Evolutionary conservation across 2,113 vertebrate genomes (phyloP).

Genomic region (Ctenodactylus gundi): DNA sequence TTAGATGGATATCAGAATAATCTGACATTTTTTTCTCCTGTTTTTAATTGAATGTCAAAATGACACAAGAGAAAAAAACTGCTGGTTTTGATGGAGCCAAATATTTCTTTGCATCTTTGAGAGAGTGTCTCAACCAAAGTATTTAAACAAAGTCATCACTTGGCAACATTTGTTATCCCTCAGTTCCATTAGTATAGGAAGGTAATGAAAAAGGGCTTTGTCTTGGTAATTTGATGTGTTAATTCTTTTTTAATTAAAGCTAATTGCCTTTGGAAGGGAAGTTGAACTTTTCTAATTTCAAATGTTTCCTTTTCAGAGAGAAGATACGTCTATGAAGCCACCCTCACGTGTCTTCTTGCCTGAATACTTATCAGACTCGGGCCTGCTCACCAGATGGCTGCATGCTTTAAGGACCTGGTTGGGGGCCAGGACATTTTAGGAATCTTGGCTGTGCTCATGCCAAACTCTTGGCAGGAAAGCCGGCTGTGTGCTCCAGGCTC

Average conservation of each 20-base stretch:
- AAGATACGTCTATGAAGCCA: not conserved
- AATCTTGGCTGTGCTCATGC: slow-evolving; percentile 6
- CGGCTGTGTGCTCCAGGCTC: not conserved
- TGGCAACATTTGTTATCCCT: not conserved
- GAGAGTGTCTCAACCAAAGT: not conserved
- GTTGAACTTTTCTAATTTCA: not conserved
- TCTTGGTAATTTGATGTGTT: not conserved
- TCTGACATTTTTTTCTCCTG: not conserved
- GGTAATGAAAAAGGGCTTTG: not conserved
- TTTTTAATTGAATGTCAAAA: not conserved
- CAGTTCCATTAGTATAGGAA: not conserved
- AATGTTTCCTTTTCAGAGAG: slow-evolving; percentile 5
- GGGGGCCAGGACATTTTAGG: slow-evolving; percentile 37
- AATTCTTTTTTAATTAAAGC: not conserved
- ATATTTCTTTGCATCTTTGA: not conserved
- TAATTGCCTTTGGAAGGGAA: not conserved
- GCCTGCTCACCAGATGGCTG: slow-evolving; percentile 10
- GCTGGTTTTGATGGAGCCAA: not conserved
- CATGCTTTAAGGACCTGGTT: not conserved
- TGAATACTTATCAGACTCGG: not conserved
- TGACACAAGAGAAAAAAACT: not conserved
- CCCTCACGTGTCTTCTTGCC: not conserved
- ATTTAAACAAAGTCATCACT: not conserved
- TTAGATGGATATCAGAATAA: not conserved
- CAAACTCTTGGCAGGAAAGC: slow-evolving; percentile 50